Base-by-base conservation (phyloP, 2,888 invertebrate genomes). In the Lasioglossum villosulum region DNA sequence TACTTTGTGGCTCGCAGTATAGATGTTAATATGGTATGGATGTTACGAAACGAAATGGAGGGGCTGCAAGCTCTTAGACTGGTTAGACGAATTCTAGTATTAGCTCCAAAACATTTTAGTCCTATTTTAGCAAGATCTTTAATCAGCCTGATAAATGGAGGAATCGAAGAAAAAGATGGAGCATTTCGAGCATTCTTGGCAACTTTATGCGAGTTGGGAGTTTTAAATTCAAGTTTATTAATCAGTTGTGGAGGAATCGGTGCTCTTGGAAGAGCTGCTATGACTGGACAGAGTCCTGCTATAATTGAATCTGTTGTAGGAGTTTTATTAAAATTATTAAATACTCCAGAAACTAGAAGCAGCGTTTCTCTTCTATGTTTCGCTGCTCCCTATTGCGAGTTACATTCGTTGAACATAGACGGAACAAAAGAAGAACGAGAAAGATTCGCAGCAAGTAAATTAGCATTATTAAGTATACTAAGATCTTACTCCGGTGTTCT, bases 321-420 rank as follows among this genome's bases (percentile, higher is more conserved):
- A 0, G 98, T 98, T 23, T 95, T 99, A 59, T 95, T 99, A 75
- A 97, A 97, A 94, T 96, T 99, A 79, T 96, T 99, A 73, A 98
- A 98, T 95, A 97, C 97, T 94, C 99, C 99, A 0, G 96, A 96
- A 66, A 98, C 98, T 2, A 96, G 99, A 79, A 97, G 98, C 23
- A 96, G 97, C 56, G 96, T 98, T 45, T 98, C 98, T 94, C 96
- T 99, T 82, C 97, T 98, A 95, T 98, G 98, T 95, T 96, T 99
- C 75, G 97, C 98, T 82, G 98, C 99, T 27, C 99, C 99, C 0
- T 98, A 99, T 94, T 99, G 99, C 93, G 99, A 99, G 95, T 97
- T 98, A 93, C 98, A 98, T 94, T 92, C 93, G 1, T 85, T 90
- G 39, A 91, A 88, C 12, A 86, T 91, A 23, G 95, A 94, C 10